Evolutionary conservation across 2,113 vertebrate species (phyloP), one percentile per base, ranked within the genome.

Genomic region (Myiozetetes cayanensis): DNA sequence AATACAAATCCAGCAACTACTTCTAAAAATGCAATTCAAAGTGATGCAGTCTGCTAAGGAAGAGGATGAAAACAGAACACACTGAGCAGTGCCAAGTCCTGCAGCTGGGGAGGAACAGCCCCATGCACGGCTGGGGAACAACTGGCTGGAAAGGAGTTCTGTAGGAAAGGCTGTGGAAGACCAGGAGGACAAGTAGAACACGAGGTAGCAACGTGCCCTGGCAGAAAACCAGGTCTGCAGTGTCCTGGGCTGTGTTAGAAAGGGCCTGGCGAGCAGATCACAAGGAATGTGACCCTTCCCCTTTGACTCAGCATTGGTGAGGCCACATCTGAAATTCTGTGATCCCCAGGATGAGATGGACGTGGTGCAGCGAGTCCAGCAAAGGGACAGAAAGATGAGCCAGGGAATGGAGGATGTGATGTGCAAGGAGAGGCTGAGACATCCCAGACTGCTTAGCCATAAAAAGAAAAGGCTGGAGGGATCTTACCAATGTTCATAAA

Each of bases 181-280:
- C 10, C 41, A 58, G 41, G 15, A 87, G 28, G 33, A 62, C 55
- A 1, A 31, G 24, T 3, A 6, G 46, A 52, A 59, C 41, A 13
- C 0, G 3, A 53, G 27, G 5, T 10, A 61, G 11, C 27, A 31
- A 31, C 0, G 0, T 16, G 59, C 10, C 74, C 89, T 41, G 18
- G 35, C 39, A 46, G 83, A 59, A 88, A 37, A 37, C 2, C 13
- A 31, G 6, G 33, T 1, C 4, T n/a, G 33, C 50, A 82, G 65
- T 22, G 17, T 8, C 46, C 65, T 2, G 6, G 37, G 18, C 4
- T 19, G 30, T 16, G 47, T 7, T 35, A 59, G 56, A 39, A 74
- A 27, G 35, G 27, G 12, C 10, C 63, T 30, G 49, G 62, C 31
- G 39, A 55, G 68, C 49, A 73, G 53, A 68, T n/a, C 35, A 37